Evolutionary conservation across 2,113 vertebrate species (phyloP).

Genomic region (Psephotus haematonotus): DNA sequence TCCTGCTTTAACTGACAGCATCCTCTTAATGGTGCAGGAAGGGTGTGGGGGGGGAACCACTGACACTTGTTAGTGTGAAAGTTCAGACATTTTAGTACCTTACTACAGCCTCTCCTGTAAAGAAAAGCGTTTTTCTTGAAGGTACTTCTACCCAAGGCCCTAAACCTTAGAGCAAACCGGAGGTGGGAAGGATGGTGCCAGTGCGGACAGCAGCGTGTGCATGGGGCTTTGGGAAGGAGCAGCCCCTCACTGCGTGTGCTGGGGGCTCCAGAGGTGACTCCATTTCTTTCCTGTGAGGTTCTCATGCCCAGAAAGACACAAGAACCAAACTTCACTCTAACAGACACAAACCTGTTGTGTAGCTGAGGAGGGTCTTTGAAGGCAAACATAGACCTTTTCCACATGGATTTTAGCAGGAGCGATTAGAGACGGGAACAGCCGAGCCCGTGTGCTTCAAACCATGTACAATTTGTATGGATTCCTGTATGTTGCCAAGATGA

Average conservation of each 20-base stretch:
- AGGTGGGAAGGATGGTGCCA: neutral
- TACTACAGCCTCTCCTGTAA: neutral
- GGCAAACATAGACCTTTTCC: neutral
- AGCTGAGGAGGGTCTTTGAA: neutral
- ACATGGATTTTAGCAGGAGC: slow-evolving; percentile 55
- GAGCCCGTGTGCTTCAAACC: slow-evolving; percentile 69
- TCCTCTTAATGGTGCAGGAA: neutral
- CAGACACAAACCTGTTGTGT: neutral
- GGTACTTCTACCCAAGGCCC: neutral
- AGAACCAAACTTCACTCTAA: neutral
- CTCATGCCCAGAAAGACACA: neutral
- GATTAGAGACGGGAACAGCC: slow-evolving; percentile 22
- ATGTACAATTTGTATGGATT: slow-evolving; percentile 67
- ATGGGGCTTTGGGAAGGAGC: neutral
- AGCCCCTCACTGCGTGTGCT: neutral
- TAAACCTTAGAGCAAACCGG: neutral
- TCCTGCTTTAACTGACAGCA: neutral
- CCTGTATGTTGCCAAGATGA: slow-evolving; percentile 79
- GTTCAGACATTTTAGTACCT: neutral
- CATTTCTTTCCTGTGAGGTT: neutral
- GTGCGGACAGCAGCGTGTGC: fast-evolving
- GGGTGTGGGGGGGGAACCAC: neutral
- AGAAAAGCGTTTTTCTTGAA: neutral
- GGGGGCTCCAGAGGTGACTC: neutral
- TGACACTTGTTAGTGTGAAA: neutral